Conservation (phyloP, 1,140 invertebrate species). For the Drosophila parabipectinata region DNA sequence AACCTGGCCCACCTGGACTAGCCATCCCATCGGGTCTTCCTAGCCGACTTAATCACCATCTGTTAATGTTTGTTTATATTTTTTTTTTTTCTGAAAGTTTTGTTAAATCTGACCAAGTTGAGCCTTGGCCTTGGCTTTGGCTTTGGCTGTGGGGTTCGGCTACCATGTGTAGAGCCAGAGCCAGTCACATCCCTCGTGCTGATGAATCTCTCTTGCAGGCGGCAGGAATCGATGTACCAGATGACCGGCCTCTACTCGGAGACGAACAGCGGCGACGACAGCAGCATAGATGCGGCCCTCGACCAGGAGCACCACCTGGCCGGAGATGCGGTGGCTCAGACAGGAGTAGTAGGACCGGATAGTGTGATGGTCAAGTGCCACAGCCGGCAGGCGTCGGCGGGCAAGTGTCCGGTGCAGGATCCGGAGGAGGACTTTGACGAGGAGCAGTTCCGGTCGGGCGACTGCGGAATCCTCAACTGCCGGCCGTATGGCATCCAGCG, state of each 20-base stretch:
- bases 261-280: constrained; percentile 86
- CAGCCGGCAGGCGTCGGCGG: constrained; percentile 90
- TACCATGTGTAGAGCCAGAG: constrained; percentile 31
- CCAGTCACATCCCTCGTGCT: constrained; percentile 8
- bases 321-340: constrained; percentile 8
- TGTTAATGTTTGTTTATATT: constrained; percentile 17
- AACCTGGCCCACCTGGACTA: too few species aligned
- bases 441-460: constrained; percentile 85
- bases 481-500: constrained; percentile 91
- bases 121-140: constrained; percentile 14
- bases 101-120: constrained; percentile 15
- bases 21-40: neutral
- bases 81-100: constrained; percentile 4
- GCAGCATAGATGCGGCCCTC: constrained; percentile 83
- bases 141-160: constrained; percentile 22
- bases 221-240: constrained; percentile 93
- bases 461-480: constrained; percentile 93
- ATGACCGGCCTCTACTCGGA: constrained; percentile 94
- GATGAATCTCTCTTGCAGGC: constrained; percentile 83
- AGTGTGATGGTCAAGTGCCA: constrained; percentile 87
- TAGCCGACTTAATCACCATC: constrained; percentile 7
- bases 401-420: constrained; percentile 24
- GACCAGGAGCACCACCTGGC: constrained; percentile 29
- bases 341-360: constrained; percentile 2
- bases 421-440: constrained; percentile 69